phyloP scores from a whole-genome alignment of 2,113 vertebrate genomes.

The Lichenostomus cassidix region DNA sequence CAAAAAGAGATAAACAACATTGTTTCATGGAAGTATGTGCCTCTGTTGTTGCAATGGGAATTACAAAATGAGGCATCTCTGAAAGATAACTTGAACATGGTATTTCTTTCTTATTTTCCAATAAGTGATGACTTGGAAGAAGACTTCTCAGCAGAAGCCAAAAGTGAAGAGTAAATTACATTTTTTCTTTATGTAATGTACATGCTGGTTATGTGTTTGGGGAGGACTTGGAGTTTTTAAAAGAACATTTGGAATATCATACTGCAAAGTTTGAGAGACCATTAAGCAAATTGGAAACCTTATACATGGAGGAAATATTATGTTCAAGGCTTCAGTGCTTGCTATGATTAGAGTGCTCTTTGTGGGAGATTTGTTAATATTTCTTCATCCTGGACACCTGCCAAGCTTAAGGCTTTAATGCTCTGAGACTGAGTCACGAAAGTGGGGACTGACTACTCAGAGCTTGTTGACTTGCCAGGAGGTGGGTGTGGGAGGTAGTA shows the following conservation, averaged over 20 bases:
- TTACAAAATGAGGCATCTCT: slow-evolving; percentile 23
- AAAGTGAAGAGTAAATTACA: neutral
- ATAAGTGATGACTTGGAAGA: slow-evolving; percentile 34
- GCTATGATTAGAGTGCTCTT: slow-evolving; percentile 54
- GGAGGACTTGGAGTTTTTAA: neutral
- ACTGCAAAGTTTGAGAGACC: neutral
- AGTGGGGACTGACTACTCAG: slow-evolving; percentile 21
- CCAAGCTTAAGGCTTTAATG: slow-evolving; percentile 52
- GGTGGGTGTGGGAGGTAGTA: slow-evolving; percentile 25
- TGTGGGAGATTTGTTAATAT: slow-evolving; percentile 49
- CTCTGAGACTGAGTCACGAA: slow-evolving; percentile 14
- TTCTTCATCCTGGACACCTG: slow-evolving; percentile 48
- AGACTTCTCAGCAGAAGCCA: slow-evolving; percentile 23
- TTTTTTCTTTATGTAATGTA: neutral
- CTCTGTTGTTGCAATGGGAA: slow-evolving; percentile 39
- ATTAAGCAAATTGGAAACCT: slow-evolving; percentile 47
- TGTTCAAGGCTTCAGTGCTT: slow-evolving; percentile 46
- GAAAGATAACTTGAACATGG: slow-evolving; percentile 9
- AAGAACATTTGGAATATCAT: neutral
- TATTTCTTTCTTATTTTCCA: slow-evolving; percentile 43
- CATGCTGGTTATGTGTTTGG: neutral
- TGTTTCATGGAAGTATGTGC: neutral
- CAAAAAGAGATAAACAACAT: slow-evolving; percentile 41
- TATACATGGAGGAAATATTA: slow-evolving; percentile 5
- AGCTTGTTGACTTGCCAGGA: slow-evolving; percentile 27